These are phyloP conservation scores for Amiota mariae DNA, from an alignment of 2,888 invertebrate species.

Conservation along the genomic window DNA sequence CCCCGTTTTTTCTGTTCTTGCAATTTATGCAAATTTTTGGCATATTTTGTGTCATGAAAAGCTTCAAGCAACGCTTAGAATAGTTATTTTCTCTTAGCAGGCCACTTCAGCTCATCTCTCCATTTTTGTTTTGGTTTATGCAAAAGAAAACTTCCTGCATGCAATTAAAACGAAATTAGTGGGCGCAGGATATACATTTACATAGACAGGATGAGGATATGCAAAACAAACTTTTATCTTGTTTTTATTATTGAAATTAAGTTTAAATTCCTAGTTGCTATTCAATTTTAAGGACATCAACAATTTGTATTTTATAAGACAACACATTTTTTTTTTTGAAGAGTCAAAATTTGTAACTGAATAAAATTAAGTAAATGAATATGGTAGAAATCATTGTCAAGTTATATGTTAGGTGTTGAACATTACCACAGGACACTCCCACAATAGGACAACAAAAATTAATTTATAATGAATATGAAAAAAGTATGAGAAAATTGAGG, in stretches of 20 bases:
- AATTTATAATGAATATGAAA: constrained; percentile 21
- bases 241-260: too few relatives aligned
- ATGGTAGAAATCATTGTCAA: too few relatives aligned
- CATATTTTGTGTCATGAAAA: constrained; percentile 42
- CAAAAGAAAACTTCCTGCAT: constrained; percentile 47
- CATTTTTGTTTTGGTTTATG: background rate
- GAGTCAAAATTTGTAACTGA: too few relatives aligned
- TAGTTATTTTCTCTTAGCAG: background rate
- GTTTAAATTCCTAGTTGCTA: too few relatives aligned
- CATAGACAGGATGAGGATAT: constrained; percentile 30
- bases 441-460: constrained; percentile 48
- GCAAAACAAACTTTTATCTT: constrained; percentile 45
- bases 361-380: too few relatives aligned
- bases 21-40: constrained; percentile 66
- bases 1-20: constrained; percentile 28
- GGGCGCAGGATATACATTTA: constrained; percentile 56
- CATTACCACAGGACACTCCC: constrained; percentile 59
- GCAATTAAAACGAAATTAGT: constrained; percentile 67
- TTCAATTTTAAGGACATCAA: too few relatives aligned
- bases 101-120: background rate
- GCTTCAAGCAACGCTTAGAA: constrained; percentile 8
- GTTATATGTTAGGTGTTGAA: constrained; percentile 62
- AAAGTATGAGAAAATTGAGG: constrained; percentile 28
- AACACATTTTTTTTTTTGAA: too few relatives aligned
- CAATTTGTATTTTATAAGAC: too few relatives aligned